These are phyloP conservation scores for Platorchestia sp. DNA, from an alignment of 1,140 invertebrate genomes.

Conservation along the genomic window DNA sequence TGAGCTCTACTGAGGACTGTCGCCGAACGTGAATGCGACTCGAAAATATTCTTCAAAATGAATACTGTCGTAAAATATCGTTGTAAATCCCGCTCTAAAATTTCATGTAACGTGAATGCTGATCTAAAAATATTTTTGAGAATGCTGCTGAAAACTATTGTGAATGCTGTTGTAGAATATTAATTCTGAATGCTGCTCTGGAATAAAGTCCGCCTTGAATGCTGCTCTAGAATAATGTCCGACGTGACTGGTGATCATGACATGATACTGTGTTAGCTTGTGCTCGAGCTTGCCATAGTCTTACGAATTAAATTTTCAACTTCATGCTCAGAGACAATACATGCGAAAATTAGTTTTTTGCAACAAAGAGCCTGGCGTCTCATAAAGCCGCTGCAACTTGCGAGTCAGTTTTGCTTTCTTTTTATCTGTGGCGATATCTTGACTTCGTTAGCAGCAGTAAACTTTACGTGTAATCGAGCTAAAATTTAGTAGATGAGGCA, in stretches of 20 bases:
- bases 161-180: not conserved
- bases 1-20: too few relatives aligned
- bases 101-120: not conserved
- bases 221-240: too few relatives aligned
- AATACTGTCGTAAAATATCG: not conserved
- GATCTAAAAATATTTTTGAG: not conserved
- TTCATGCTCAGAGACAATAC: not conserved
- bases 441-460: not conserved
- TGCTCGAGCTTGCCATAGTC: not conserved
- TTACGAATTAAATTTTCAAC: not conserved
- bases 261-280: not conserved
- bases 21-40: not conserved
- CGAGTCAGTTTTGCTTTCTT: not conserved
- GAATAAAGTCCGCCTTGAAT: too few relatives aligned
- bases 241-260: too few relatives aligned
- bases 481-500: not conserved
- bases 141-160: not conserved
- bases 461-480: not conserved
- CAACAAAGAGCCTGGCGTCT: not conserved
- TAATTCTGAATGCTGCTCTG: not conserved
- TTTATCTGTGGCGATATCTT: not conserved
- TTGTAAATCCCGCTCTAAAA: not conserved
- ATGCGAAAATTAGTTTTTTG: not conserved
- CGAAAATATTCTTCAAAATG: not conserved
- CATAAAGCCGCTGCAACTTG: not conserved